Conservation (phyloP, 2,888 invertebrate genomes). For the Plebejus melissa region DNA sequence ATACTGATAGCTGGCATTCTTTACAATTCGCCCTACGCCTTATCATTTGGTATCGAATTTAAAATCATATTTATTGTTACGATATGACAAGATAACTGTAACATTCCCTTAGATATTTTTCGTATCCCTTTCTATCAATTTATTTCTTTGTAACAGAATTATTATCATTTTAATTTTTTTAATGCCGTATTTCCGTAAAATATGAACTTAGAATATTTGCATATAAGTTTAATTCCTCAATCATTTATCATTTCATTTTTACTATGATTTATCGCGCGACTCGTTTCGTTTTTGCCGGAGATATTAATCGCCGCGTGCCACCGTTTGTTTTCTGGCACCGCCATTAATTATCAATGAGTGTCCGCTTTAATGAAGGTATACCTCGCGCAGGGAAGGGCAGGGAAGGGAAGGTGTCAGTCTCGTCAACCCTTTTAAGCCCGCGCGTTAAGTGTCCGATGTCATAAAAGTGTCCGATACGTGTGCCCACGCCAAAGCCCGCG, state of each 20-base stretch:
- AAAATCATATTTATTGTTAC: not conserved
- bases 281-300: constrained; percentile 76
- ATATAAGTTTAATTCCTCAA: constrained; percentile 59
- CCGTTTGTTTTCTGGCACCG: constrained; percentile 75
- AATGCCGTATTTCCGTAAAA: not conserved
- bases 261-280: constrained; percentile 77
- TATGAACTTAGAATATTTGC: not conserved
- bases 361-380: constrained; percentile 73
- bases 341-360: constrained; percentile 79
- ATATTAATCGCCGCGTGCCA: constrained; percentile 77
- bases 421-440: constrained; percentile 78
- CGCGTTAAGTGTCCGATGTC: constrained; percentile 75
- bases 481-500: constrained; percentile 65
- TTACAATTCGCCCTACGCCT: not conserved
- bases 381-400: constrained; percentile 68
- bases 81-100: no score
- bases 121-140: no score
- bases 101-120: no score
- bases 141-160: not conserved
- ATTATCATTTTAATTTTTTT: not conserved
- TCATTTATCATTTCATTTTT: constrained; percentile 73
- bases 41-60: constrained; percentile 4
- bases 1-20: constrained; percentile 22
- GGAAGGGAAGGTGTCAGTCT: constrained; percentile 69
- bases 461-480: constrained; percentile 75